These are phyloP conservation scores for Oreochromis tanganicae DNA, from an alignment of 2,113 vertebrate species.

Conservation along the genomic window DNA sequence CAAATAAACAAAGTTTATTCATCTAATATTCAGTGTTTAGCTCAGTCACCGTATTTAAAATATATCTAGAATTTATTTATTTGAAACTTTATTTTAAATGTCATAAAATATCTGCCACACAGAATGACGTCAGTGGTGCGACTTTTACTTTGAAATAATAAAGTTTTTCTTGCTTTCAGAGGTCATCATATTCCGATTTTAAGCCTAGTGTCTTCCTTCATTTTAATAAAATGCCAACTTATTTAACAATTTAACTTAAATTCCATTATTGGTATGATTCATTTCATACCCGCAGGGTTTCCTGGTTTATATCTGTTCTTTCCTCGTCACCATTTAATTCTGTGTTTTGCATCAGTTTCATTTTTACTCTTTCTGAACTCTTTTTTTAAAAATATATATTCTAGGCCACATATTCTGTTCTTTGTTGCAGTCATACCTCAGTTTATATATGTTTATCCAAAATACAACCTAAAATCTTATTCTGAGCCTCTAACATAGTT, in stretches of 20 bases:
- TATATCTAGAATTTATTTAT: background rate
- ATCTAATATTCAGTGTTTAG: background rate
- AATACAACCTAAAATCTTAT: background rate
- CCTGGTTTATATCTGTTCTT: background rate
- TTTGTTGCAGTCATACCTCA: background rate
- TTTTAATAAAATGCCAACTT: background rate
- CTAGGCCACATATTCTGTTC: background rate
- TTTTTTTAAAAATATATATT: background rate
- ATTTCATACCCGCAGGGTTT: background rate
- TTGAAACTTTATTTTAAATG: background rate
- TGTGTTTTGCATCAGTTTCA: background rate
- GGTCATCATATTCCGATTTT: accelerated
- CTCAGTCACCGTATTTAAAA: background rate
- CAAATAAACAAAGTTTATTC: background rate
- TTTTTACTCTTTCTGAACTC: background rate
- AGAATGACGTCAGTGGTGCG: background rate
- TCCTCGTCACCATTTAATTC: background rate
- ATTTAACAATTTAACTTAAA: background rate
- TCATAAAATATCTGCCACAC: background rate
- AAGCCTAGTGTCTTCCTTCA: background rate
- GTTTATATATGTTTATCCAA: background rate
- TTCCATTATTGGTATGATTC: accelerated
- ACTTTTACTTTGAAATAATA: background rate
- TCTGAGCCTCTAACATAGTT: background rate
- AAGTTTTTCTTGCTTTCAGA: accelerated